phyloP scores from a whole-genome alignment of 2,797 vertebrate genomes.

The Sebastes flavidus region DNA sequence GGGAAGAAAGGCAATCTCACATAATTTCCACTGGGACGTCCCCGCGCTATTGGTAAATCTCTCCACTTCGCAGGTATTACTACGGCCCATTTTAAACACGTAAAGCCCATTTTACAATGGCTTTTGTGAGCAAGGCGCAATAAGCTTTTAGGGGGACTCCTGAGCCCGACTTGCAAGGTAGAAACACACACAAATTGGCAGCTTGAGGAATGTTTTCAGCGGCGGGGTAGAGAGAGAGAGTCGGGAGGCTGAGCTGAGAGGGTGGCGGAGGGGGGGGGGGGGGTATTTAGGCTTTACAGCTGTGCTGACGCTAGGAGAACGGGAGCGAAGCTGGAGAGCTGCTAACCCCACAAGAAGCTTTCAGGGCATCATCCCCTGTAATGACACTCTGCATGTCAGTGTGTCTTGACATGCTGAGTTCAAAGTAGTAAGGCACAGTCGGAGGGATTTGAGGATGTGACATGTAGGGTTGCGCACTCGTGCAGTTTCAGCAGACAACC shows the following conservation, averaged over 20 bases:
- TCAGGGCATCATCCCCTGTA: slow-evolving; percentile 56
- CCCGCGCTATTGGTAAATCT: slow-evolving; percentile 34
- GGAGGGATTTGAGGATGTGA: slow-evolving; percentile 1
- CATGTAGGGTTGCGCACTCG: slow-evolving; percentile 2
- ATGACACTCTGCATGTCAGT: slow-evolving; percentile 25
- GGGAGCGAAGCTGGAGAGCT: slow-evolving; percentile 35
- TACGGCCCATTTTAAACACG: slow-evolving; percentile 29
- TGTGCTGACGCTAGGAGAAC: slow-evolving; percentile 61
- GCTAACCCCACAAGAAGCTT: slow-evolving; percentile 63
- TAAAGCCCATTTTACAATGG: slow-evolving; percentile 26
- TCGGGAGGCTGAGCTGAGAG: slow-evolving; percentile 20
- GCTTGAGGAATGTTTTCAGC: slow-evolving; percentile 4
- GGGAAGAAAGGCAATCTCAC: slow-evolving; percentile 34
- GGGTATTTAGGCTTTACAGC: slow-evolving; percentile 45
- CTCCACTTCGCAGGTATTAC: slow-evolving; percentile 33
- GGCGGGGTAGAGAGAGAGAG: not conserved
- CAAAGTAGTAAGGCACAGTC: slow-evolving; percentile 8
- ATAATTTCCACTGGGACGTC: slow-evolving; percentile 53
- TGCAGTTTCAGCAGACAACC: not conserved
- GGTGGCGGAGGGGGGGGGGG: not conserved
- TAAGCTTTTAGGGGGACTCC: slow-evolving; percentile 2
- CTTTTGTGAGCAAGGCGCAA: not conserved
- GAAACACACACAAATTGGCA: slow-evolving; percentile 38
- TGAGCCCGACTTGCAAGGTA: slow-evolving; percentile 17
- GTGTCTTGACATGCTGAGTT: slow-evolving; percentile 18